Evolutionary conservation across 2,888 invertebrate genomes (phyloP), one percentile per base, ranked within the genome.

Genomic region (Dryococelus australis): DNA sequence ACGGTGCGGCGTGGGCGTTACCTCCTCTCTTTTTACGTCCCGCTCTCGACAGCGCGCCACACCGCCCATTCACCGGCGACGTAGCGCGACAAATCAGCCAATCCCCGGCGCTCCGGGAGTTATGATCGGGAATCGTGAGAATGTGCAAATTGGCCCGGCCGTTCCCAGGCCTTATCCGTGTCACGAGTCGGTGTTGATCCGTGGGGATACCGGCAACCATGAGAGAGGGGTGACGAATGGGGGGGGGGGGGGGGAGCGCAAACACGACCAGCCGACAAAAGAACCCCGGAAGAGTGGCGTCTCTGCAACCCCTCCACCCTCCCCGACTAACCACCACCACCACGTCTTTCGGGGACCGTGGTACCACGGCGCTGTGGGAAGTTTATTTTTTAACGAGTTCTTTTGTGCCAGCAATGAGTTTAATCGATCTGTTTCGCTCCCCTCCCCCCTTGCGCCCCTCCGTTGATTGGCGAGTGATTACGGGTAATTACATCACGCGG

Each of bases 381-480:
- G 65, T 65, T 65, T 65, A 65, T 65, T 65, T 65, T 65, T 65
- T 65, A 65, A 65, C 65, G 65, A 65, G 65, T 16, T 65, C 65
- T 65, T 65, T 65, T 65, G 65, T 65, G 65, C 65, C 65, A n/a
- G 65, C 65, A 65, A 65, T 65, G 65, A 65, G 65, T 65, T 65
- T 65, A 65, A 65, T 65, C 65, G 65, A 65, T 65, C 65, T 20
- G 65, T 65, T 65, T 65, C 65, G 65, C 65, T n/a, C 16, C 65
- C 65, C 65, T 65, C 65, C n/a, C 65, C 65, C n/a, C 24, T n/a
- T 2, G 13, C 65, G 10, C 65, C 65, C 8, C 65, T 65, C 65
- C 65, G 65, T 24, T 65, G 65, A 65, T 65, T 65, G 65, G 65
- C 65, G 65, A 65, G 65, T 65, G 65, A 65, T 65, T 65, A 65